Evolutionary conservation across 2,888 invertebrate species (phyloP).

Genomic region (Endotricha flammealis): DNA sequence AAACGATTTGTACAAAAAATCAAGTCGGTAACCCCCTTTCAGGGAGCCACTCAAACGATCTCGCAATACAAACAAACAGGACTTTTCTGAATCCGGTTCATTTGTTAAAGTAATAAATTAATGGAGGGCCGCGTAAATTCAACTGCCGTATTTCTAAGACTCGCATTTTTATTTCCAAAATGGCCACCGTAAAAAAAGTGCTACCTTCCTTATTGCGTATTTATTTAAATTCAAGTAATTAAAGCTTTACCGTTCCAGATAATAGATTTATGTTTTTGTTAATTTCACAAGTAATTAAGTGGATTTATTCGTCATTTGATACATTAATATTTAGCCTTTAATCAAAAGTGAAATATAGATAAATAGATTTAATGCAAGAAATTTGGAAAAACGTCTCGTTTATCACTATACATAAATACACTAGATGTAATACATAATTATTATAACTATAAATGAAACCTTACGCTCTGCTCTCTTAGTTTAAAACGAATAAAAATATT

Average conservation of each 20-base stretch:
- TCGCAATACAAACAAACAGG: constrained; percentile 11
- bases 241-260: constrained; percentile 19
- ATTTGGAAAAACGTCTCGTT: no score
- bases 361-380: no score
- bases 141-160: constrained; percentile 12
- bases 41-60: constrained; percentile 8
- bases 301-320: no score
- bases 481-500: no score
- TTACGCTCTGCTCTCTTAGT: no score
- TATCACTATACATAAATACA: no score
- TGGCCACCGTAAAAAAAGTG: constrained; percentile 27
- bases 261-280: not conserved
- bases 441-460: no score
- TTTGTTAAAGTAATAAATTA: constrained; percentile 23
- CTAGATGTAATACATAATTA: no score
- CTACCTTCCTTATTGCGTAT: constrained; percentile 38
- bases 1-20: not conserved
- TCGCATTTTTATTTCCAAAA: constrained; percentile 7
- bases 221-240: constrained; percentile 50
- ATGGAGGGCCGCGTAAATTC: constrained; percentile 17
- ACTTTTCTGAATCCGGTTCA: constrained; percentile 18
- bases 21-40: not conserved
- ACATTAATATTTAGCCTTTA: no score
- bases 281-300: not conserved
- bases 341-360: no score